These are phyloP conservation scores for Myotis yumanensis DNA, from an alignment of 2,113 vertebrate species.

Conservation along the genomic window DNA sequence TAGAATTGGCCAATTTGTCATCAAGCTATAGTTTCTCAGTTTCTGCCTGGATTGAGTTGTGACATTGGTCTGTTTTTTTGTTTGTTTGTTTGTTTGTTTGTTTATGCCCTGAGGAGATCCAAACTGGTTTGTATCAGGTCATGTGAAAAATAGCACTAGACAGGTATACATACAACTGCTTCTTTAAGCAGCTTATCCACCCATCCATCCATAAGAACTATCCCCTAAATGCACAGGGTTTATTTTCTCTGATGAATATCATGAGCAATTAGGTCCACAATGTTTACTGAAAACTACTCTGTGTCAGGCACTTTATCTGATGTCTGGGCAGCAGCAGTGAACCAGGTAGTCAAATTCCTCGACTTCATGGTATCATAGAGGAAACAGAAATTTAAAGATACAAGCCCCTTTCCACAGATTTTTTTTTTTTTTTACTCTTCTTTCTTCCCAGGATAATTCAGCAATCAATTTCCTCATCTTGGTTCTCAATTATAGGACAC, in stretches of 20 bases:
- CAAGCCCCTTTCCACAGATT: neutral
- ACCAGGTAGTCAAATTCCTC: neutral
- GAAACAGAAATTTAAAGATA: conserved; percentile 29
- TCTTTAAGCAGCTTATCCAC: neutral
- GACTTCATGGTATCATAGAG: neutral
- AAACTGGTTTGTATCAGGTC: neutral
- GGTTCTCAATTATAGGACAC: neutral
- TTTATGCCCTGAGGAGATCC: neutral
- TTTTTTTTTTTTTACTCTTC: neutral
- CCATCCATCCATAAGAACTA: neutral
- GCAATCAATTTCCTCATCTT: neutral
- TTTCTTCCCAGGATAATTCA: conserved; percentile 15
- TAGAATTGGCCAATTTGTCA: neutral
- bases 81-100: neutral
- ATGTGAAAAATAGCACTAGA: neutral
- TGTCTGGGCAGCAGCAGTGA: neutral
- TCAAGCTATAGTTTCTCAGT: neutral
- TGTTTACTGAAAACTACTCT: neutral
- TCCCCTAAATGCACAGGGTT: neutral
- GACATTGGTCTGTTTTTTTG: neutral
- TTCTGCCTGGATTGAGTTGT: neutral
- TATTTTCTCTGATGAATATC: neutral
- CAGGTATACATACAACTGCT: neutral
- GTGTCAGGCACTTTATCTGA: neutral
- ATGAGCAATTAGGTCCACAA: neutral